Conservation (phyloP, 2,797 vertebrate species). For the Artibeus jamaicensis region DNA sequence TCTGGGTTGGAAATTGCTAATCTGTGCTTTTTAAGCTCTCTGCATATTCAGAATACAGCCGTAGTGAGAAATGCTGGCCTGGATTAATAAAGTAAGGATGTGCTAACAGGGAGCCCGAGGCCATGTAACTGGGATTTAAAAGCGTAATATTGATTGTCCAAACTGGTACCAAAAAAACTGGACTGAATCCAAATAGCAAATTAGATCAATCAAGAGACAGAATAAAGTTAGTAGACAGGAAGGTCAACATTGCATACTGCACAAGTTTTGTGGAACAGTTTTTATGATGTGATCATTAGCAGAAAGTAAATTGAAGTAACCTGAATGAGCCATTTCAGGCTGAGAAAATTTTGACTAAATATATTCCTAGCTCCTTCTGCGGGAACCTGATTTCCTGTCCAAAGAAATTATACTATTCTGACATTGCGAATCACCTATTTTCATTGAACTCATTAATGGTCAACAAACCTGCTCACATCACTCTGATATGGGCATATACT, state of each 20-base stretch:
- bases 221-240: slow-evolving; percentile 47
- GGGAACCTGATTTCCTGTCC: background rate
- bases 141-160: background rate
- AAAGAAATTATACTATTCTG: background rate
- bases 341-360: background rate
- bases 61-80: background rate
- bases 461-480: background rate
- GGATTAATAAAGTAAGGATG: background rate
- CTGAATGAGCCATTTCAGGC: background rate
- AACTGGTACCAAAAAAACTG: background rate
- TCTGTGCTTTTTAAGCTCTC: background rate
- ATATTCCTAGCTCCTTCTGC: background rate
- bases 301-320: background rate
- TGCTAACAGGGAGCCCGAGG: background rate
- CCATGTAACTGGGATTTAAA: background rate
- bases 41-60: background rate
- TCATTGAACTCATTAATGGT: background rate
- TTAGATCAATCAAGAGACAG: background rate
- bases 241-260: background rate
- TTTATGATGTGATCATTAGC: slow-evolving; percentile 33
- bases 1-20: background rate
- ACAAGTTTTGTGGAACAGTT: background rate
- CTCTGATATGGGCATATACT: background rate
- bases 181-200: background rate
- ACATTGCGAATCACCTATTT: background rate